Evolutionary conservation across 1,140 invertebrate genomes (phyloP).

Genomic region (Bombus polaris): DNA sequence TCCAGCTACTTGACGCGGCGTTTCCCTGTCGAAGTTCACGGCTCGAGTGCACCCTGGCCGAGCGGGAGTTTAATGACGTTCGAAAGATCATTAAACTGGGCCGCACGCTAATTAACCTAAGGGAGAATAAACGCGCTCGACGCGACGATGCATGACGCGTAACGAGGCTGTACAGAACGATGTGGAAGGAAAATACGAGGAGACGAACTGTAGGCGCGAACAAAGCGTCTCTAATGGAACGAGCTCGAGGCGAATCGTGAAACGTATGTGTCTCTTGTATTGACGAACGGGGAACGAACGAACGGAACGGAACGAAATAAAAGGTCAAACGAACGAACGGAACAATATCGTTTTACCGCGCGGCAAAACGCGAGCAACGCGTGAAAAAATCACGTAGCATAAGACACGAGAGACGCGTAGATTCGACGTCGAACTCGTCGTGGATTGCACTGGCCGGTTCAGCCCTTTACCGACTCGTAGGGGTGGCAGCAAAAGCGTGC

Average conservation of each 20-base stretch:
- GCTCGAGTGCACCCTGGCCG: conserved; percentile 1
- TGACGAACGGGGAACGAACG: neutral
- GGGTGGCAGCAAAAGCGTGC: conserved; percentile 59
- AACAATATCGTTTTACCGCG: neutral
- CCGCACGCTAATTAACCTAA: conserved; percentile 41
- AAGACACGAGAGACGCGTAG: conserved; percentile 25
- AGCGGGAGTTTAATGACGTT: conserved; percentile 41
- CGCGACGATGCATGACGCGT: neutral
- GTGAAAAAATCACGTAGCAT: conserved; percentile 26
- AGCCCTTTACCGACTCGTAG: conserved; percentile 66
- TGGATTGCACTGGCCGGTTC: conserved; percentile 69
- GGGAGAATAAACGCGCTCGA: neutral
- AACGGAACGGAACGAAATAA: neutral
- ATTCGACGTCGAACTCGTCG: conserved; percentile 65
- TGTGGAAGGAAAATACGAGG: neutral
- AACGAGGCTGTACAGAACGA: conserved; percentile 7
- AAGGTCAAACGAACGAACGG: neutral
- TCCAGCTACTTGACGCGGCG: conserved; percentile 28
- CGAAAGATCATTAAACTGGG: conserved; percentile 47
- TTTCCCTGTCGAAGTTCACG: conserved; percentile 36
- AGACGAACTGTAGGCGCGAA: conserved; percentile 16
- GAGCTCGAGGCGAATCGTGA: neutral
- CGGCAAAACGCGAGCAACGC: neutral
- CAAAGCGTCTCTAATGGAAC: conserved; percentile 28
- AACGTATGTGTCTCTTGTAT: neutral